Conservation (phyloP, 2,797 vertebrate species). For the Luscinia luscinia region DNA sequence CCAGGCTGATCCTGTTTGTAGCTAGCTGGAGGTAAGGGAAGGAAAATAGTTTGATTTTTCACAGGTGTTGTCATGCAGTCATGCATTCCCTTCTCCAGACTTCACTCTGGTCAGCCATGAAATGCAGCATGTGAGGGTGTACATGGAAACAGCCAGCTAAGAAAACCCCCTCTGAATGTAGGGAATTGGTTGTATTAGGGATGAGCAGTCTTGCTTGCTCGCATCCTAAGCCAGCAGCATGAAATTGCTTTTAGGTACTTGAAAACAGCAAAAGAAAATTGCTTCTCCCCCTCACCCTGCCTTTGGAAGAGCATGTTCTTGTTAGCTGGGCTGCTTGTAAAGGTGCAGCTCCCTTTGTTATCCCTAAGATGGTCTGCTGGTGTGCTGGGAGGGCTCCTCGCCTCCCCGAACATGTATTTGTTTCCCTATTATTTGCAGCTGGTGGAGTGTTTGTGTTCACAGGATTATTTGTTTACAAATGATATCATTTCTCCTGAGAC, state of each 20-base stretch:
- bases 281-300: not conserved
- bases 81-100: not conserved
- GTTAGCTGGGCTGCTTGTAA: not conserved
- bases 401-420: fast-evolving
- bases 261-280: slow-evolving; percentile 14
- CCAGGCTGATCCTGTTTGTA: slow-evolving; percentile 7
- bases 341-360: not conserved
- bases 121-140: not conserved
- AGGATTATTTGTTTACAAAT: slow-evolving; percentile 55
- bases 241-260: slow-evolving; percentile 34
- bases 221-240: not conserved
- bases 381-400: not conserved
- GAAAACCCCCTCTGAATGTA: not conserved
- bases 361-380: not conserved
- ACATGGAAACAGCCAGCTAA: not conserved
- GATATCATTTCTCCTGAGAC: slow-evolving; percentile 26
- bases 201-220: not conserved
- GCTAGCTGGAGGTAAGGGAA: not conserved
- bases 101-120: slow-evolving; percentile 12
- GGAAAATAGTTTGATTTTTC: slow-evolving; percentile 5
- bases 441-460: slow-evolving; percentile 28
- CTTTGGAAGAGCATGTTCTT: not conserved
- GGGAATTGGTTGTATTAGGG: not conserved
- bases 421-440: not conserved
- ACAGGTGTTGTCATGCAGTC: slow-evolving; percentile 12